Conservation (phyloP, 2,888 invertebrate genomes). For the Xiphydria camelus region DNA sequence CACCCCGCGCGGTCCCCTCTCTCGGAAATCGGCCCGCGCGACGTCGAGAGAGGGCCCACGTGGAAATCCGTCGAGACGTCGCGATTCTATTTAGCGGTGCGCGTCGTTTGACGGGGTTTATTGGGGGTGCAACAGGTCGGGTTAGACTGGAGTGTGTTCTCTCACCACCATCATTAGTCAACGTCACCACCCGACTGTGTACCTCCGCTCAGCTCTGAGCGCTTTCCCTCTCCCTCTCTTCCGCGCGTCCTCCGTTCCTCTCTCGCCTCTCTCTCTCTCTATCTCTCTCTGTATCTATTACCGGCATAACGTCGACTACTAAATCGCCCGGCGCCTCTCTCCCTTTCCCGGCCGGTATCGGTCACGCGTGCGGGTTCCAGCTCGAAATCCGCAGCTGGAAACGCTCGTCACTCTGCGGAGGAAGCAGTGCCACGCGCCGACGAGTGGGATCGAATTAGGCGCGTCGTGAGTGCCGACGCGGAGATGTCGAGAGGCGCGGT, state of each 20-base stretch:
- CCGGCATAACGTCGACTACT: conserved; percentile 43
- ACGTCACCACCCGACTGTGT: conserved; percentile 50
- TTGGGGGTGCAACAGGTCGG: conserved; percentile 58
- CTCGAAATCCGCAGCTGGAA: conserved; percentile 33
- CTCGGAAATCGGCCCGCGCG: no score
- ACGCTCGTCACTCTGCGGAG: conserved; percentile 20
- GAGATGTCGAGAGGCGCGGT: no score
- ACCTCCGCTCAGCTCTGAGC: conserved; percentile 10
- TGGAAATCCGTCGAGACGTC: conserved; percentile 35
- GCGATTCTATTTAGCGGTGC: conserved; percentile 54
- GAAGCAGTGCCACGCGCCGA: no score
- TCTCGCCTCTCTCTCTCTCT: conserved; percentile 21
- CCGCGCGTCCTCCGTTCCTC: conserved; percentile 21
- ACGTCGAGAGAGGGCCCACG: no score
- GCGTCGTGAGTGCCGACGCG: no score
- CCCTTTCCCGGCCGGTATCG: conserved; percentile 34
- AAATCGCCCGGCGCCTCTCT: conserved; percentile 39
- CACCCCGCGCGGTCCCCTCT: no score
- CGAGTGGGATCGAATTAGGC: no score
- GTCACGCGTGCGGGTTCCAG: conserved; percentile 37
- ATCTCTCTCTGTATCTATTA: conserved; percentile 43
- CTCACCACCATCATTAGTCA: conserved; percentile 58
- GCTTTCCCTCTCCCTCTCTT: neutral
- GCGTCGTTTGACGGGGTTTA: conserved; percentile 53
- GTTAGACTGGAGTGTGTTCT: conserved; percentile 56